These are phyloP conservation scores for Zaprionus kolodkinae DNA, from an alignment of 1,140 invertebrate species.

Conservation along the genomic window DNA sequence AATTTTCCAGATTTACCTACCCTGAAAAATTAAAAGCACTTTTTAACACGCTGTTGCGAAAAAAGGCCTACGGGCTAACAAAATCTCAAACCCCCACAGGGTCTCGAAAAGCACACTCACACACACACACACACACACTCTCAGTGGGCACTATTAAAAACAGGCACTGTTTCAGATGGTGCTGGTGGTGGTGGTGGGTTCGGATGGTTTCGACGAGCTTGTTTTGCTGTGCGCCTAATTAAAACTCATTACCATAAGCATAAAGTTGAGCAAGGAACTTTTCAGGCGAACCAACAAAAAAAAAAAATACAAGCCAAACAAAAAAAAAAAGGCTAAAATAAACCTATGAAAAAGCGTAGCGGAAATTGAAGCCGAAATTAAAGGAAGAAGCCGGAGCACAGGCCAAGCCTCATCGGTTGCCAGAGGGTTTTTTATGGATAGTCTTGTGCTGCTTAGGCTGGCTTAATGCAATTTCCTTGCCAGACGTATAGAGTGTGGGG, in stretches of 20 bases:
- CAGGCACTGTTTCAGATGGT: constrained; percentile 30
- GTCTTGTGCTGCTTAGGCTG: constrained; percentile 50
- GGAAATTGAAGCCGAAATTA: constrained; percentile 58
- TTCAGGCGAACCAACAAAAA: constrained; percentile 36
- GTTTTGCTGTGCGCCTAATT: constrained; percentile 77
- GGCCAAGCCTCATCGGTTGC: constrained; percentile 31
- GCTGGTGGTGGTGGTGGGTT: constrained; percentile 46
- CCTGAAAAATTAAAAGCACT: constrained; percentile 21
- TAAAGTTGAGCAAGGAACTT: constrained; percentile 74
- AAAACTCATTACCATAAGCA: constrained; percentile 82
- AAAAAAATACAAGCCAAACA: background rate
- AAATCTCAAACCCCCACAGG: constrained; percentile 8
- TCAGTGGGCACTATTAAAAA: constrained; percentile 28
- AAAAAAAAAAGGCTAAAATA: constrained; percentile 9
- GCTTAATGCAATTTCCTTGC: constrained; percentile 75
- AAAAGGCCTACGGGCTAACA: constrained; percentile 12
- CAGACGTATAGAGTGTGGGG: constrained; percentile 42
- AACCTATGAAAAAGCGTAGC: constrained; percentile 25
- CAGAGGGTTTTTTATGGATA: constrained; percentile 15
- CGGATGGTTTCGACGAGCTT: constrained; percentile 32
- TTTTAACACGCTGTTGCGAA: constrained; percentile 31
- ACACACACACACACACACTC: constrained; percentile 2
- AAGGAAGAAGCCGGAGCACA: constrained; percentile 1
- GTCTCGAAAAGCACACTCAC: background rate
- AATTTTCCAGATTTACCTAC: constrained; percentile 29